These are phyloP conservation scores for Leptura quadrifasciata DNA, from an alignment of 2,888 invertebrate genomes.

Conservation along the genomic window DNA sequence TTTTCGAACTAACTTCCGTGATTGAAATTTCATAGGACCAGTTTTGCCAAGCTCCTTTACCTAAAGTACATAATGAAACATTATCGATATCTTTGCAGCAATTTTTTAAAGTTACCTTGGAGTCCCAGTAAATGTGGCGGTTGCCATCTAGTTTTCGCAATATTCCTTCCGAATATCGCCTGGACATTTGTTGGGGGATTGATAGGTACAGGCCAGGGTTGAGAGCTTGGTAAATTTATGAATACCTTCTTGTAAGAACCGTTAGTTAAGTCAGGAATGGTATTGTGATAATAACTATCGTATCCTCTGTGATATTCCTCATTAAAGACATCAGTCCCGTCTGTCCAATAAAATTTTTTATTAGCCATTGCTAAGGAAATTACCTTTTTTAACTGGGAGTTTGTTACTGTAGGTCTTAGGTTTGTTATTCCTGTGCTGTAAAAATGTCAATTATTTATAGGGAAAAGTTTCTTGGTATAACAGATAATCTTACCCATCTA, in stretches of 20 bases:
- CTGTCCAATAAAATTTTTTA: conserved; percentile 91
- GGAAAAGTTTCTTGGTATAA: not conserved
- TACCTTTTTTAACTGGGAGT: conserved; percentile 84
- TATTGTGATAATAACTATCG: conserved; percentile 86
- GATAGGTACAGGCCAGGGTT: conserved; percentile 87
- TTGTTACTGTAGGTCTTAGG: conserved; percentile 84
- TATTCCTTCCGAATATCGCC: conserved; percentile 85
- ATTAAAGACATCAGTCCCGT: conserved; percentile 83
- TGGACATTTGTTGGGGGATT: conserved; percentile 87
- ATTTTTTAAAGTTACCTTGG: conserved; percentile 76
- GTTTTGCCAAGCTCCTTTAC: conserved; percentile 80
- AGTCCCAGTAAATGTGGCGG: conserved; percentile 85
- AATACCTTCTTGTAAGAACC: conserved; percentile 70
- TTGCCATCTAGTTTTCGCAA: conserved; percentile 89
- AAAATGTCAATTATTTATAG: conserved; percentile 18
- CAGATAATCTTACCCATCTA: conserved; percentile 82
- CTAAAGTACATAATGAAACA: conserved; percentile 65
- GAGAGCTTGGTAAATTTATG: conserved; percentile 81
- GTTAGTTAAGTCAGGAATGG: conserved; percentile 77
- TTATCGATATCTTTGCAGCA: not conserved
- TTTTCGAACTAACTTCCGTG: conserved; percentile 75
- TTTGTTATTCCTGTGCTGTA: conserved; percentile 82
- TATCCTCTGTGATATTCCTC: conserved; percentile 83
- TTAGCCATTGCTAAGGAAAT: conserved; percentile 85
- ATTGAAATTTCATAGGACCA: conserved; percentile 88